Conservation (phyloP, 2,888 invertebrate species). For the Eumerus sabulonum region DNA sequence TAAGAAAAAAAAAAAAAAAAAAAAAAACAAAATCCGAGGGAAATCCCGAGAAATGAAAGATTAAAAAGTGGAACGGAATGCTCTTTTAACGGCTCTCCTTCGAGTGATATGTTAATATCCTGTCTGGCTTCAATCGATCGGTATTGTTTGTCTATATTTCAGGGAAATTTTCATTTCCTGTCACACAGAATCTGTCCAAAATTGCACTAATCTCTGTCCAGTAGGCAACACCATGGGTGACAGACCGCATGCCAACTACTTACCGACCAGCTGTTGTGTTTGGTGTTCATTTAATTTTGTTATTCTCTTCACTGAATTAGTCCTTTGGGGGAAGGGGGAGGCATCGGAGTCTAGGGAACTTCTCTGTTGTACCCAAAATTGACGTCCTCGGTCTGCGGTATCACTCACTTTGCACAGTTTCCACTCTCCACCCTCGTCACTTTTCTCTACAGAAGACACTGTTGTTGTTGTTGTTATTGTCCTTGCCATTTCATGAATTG, state of each 20-base stretch:
- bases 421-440: conserved; percentile 50
- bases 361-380: conserved; percentile 51
- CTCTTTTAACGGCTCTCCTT: not conserved
- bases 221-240: too few relatives aligned
- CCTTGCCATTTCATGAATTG: conserved; percentile 46
- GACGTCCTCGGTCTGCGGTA: conserved; percentile 59
- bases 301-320: conserved; percentile 53
- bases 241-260: too few relatives aligned
- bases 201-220: too few relatives aligned
- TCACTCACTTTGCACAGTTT: conserved; percentile 46
- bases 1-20: not conserved
- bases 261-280: not conserved
- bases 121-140: conserved; percentile 38
- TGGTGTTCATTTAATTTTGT: conserved; percentile 46
- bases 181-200: too few relatives aligned
- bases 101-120: conserved; percentile 32
- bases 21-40: not conserved
- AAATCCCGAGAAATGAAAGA: not conserved
- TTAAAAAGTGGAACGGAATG: conserved; percentile 13
- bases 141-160: too few relatives aligned
- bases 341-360: too few relatives aligned
- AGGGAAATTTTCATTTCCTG: too few relatives aligned
- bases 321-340: conserved; percentile 54
- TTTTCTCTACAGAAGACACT: conserved; percentile 21
- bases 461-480: not conserved